Base-by-base conservation (phyloP, 2,797 vertebrate species). In the Chelmon rostratus region DNA sequence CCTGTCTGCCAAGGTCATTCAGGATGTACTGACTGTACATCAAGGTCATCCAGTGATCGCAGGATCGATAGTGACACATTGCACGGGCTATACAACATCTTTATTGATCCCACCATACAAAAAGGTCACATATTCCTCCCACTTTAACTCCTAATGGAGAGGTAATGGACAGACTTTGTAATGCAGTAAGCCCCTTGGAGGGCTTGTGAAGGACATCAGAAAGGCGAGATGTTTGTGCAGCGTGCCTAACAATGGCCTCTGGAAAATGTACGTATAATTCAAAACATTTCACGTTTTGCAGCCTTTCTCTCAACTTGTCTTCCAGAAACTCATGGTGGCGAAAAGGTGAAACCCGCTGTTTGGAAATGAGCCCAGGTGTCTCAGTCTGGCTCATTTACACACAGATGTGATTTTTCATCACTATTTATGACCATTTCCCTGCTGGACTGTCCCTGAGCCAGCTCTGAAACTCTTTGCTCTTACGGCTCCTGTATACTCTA, bases 61-160 rank as follows among this genome's bases (percentile, higher is more conserved):
- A 1, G 46, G 79, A 88, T 89, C 82, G 21, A 88, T 78, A 23
- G 54, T 42, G 78, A 82, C 65, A 76, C 77, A 65, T 25, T 58
- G 38, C 64, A 31, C 1, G 13, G 54, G 58, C 76, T 37, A 50
- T 81, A 52, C 85, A 88, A 64, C 74, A 35, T 65, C 63, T 61
- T 23, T 21, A 84, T 85, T 63, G 83, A 88, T 89, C 82, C 50
- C 50, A 10, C 9, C 38, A 31, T 47, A 64, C 65, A 75, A 63
- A 10, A 19, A 72, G 76, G 53, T 67, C 70, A 70, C 65, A 72
- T 35, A 52, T 71, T 59, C 40, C 61, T 62, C 47, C 53, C 56
- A 47, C 53, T 76, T 76, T 33, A 67, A 49, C 67, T 59, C 53
- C 46, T 65, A 79, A 83, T 81, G 72, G 63, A 47, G 66, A 73